These are phyloP conservation scores for Euborellia annulipes DNA, from an alignment of 1,140 invertebrate species.

Conservation along the genomic window DNA sequence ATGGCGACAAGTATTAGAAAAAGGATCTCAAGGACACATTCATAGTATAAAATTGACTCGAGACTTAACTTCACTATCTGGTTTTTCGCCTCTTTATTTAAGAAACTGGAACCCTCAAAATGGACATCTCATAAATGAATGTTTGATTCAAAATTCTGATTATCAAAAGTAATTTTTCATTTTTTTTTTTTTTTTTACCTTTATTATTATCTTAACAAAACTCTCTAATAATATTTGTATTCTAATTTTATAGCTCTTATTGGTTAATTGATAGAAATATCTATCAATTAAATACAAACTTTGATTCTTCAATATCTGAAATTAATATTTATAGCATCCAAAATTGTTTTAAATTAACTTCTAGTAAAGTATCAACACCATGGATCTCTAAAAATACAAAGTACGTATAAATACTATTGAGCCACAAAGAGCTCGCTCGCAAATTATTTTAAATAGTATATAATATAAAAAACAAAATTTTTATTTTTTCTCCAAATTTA, in stretches of 20 bases:
- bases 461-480: too few species aligned
- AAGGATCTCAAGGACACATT: conserved; percentile 38
- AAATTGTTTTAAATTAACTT: conserved; percentile 42
- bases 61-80: conserved; percentile 45
- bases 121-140: conserved; percentile 41
- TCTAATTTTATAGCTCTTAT: too few species aligned
- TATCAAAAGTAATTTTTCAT: too few species aligned
- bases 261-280: background rate
- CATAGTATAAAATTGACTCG: conserved; percentile 35
- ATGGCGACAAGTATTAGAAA: conserved; percentile 67
- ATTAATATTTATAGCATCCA: conserved; percentile 45
- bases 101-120: conserved; percentile 58
- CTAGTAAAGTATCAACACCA: conserved; percentile 37
- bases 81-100: conserved; percentile 50
- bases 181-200: too few species aligned
- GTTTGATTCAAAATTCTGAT: conserved; percentile 22
- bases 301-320: conserved; percentile 45
- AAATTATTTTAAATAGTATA: background rate
- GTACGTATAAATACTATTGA: conserved; percentile 6
- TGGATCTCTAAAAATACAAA: conserved; percentile 40
- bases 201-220: too few species aligned
- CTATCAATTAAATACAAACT: conserved; percentile 24
- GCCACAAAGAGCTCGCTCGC: background rate
- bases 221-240: too few species aligned
- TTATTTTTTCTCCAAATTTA: background rate